phyloP scores from a whole-genome alignment of 2,113 vertebrate genomes.

The Bubo blakistoni region DNA sequence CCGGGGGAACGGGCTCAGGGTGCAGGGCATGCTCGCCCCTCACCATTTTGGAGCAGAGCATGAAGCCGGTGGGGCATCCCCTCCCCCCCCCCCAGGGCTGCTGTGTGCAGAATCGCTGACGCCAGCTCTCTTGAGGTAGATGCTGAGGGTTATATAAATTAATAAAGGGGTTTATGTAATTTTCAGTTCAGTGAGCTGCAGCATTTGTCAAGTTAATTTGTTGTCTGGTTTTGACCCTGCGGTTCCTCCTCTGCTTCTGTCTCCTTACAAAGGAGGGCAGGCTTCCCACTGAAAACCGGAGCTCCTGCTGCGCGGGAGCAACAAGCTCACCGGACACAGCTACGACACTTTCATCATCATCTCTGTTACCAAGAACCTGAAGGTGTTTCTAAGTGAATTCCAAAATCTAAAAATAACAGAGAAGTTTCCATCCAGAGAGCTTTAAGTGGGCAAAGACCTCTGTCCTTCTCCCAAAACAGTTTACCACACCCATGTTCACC shows the following conservation, averaged over 20 bases:
- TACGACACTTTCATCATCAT: neutral
- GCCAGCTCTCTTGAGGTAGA: neutral
- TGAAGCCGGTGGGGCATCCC: neutral
- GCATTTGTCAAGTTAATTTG: conserved; percentile 11
- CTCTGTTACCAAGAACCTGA: neutral
- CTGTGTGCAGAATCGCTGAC: neutral
- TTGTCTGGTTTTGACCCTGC: neutral
- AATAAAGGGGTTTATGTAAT: neutral
- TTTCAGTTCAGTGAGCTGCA: neutral
- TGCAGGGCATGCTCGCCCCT: neutral
- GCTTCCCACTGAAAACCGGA: neutral
- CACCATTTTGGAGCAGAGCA: fast-evolving
- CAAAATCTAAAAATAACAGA: neutral
- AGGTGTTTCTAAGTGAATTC: fast-evolving
- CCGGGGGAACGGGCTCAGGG: fast-evolving
- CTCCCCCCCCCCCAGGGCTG: neutral
- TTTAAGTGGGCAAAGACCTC: neutral
- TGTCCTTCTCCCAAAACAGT: neutral
- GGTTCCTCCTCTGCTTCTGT: neutral
- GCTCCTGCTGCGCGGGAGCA: neutral
- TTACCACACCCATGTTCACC: neutral
- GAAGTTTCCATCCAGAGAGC: neutral
- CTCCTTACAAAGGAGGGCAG: neutral
- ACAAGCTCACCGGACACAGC: neutral
- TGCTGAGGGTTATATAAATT: conserved; percentile 31